Evolutionary conservation across 2,797 vertebrate genomes (phyloP), one percentile per base, ranked within the genome.

Genomic region (Chaunax sp.): DNA sequence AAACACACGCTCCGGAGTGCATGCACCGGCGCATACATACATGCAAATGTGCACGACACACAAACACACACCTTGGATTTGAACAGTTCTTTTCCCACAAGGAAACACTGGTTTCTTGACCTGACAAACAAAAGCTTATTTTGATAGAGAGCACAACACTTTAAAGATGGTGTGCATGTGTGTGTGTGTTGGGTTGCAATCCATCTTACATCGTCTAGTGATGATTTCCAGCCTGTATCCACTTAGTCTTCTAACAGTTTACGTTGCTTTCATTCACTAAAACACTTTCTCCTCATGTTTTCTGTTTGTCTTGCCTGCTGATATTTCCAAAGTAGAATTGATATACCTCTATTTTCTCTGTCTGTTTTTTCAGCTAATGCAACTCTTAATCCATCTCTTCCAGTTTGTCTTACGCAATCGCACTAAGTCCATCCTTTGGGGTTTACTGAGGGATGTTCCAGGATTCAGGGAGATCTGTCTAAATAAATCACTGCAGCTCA

Each of bases 401-500:
- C 25, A 73, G 50, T 82, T 78, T 80, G 59, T 71, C 7, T 61
- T 69, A 56, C 14, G 14, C 33, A 43, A 65, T 76, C 37, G 75
- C 16, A 38, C 30, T 64, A 33, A 30, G 6, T 78, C 45, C 35
- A 57, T 75, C 56, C 73, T 62, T 51, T 18, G n/a, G 49, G 61
- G 28, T 53, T 77, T 69, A 66, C 57, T 53, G 33, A 44, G 16
- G 26, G 58, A 75, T 53, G 70, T 73, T 76, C 72, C 55, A 60
- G 55, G 60, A 66, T 82, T 78, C 47, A 58, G 51, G 11, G 37
- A 38, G 52, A 76, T 75, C 66, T 71, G 52, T 82, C 62, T 52
- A 78, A 88, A 87, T 62, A 91, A 87, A 81, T 53, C 75, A 28
- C 64, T 60, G 60, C 51, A 59, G 66, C 70, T 66, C 72, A 69